These are phyloP conservation scores for Meloidogyne hapla DNA, from an alignment of 1,140 invertebrate genomes.

Conservation along the genomic window DNA sequence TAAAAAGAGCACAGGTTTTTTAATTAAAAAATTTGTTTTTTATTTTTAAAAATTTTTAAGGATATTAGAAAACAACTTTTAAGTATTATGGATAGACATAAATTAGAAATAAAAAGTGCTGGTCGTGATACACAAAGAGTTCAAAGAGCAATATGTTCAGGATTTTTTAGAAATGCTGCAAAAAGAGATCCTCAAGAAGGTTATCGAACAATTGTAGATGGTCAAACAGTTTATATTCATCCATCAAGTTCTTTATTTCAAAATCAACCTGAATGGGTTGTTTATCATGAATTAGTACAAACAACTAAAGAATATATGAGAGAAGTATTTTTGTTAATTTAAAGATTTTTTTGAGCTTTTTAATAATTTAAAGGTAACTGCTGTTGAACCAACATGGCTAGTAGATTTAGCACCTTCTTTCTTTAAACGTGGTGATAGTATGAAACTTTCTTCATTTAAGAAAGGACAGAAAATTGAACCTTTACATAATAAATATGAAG, in stretches of 20 bases:
- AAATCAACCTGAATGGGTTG: slow-evolving; percentile 96
- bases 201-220: slow-evolving; percentile 92
- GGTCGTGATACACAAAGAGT: slow-evolving; percentile 90
- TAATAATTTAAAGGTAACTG: slow-evolving; percentile 70
- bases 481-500: slow-evolving; percentile 97
- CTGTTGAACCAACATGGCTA: slow-evolving; percentile 98
- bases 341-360: background rate
- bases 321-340: slow-evolving; percentile 72
- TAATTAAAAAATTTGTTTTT: background rate
- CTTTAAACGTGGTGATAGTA: slow-evolving; percentile 98
- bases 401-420: slow-evolving; percentile 98
- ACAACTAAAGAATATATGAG: slow-evolving; percentile 99
- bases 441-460: slow-evolving; percentile 97
- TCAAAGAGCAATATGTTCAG: slow-evolving; percentile 96
- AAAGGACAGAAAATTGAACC: slow-evolving; percentile 97
- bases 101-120: slow-evolving; percentile 92
- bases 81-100: slow-evolving; percentile 73
- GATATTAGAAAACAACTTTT: slow-evolving; percentile 96
- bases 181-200: slow-evolving; percentile 99
- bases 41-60: slow-evolving; percentile 66
- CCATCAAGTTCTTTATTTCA: slow-evolving; percentile 96
- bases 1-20: slow-evolving; percentile 81
- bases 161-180: slow-evolving; percentile 96
- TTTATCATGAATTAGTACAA: slow-evolving; percentile 96
- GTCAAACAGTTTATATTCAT: slow-evolving; percentile 98